phyloP scores from a whole-genome alignment of 2,113 vertebrate genomes.

The Siniperca chuatsi region DNA sequence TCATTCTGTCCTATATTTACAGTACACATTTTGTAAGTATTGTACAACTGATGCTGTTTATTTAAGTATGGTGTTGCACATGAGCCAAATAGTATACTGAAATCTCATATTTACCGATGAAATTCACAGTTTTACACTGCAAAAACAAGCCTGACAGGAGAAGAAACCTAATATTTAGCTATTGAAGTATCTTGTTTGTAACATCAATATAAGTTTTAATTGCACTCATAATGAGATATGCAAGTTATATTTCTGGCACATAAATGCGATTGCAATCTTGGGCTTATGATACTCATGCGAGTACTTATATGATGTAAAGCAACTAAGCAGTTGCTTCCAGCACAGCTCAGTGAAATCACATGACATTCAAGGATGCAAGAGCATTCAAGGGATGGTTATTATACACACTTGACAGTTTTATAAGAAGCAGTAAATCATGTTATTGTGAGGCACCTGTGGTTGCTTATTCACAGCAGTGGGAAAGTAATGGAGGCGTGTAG shows the following conservation, averaged over 20 bases:
- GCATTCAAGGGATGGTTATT: constrained; percentile 27
- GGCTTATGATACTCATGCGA: neutral
- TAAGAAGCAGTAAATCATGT: constrained; percentile 57
- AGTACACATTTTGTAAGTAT: neutral
- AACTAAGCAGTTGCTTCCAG: neutral
- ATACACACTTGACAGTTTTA: constrained; percentile 62
- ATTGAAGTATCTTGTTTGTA: neutral
- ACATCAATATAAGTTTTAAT: neutral
- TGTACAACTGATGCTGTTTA: neutral
- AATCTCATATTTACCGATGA: neutral
- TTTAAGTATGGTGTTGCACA: neutral
- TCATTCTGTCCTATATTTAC: neutral
- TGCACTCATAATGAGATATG: neutral
- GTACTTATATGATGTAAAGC: too few relatives aligned
- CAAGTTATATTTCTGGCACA: neutral
- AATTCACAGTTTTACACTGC: neutral
- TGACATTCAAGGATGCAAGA: constrained; percentile 22
- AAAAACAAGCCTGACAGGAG: neutral
- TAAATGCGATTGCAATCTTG: neutral
- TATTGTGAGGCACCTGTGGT: constrained; percentile 61
- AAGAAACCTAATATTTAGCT: neutral
- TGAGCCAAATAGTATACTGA: neutral
- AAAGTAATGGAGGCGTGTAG: constrained; percentile 40
- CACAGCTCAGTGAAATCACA: neutral
- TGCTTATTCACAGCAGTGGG: constrained; percentile 45